phyloP scores from a whole-genome alignment of 2,113 vertebrate species.

The Melanocharis versteri region DNA sequence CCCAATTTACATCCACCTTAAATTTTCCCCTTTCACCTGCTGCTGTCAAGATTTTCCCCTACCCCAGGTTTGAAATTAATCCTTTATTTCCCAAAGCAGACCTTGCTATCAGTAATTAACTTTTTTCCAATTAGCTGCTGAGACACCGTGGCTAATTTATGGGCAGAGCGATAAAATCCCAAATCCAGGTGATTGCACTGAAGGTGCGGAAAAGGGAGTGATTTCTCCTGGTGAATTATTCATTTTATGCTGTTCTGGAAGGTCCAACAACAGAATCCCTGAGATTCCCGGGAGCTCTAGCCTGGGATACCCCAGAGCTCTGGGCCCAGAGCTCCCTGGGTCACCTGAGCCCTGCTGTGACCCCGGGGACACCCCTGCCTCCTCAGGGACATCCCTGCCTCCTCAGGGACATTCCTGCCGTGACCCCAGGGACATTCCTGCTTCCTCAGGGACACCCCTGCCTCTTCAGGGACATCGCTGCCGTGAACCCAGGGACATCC shows the following conservation, averaged over 20 bases:
- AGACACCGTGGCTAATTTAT: neutral
- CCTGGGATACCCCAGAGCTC: neutral
- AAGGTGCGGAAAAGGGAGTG: neutral
- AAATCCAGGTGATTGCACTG: neutral
- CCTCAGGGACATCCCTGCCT: neutral
- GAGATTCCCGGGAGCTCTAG: neutral
- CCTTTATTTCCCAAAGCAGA: slow-evolving; percentile 34
- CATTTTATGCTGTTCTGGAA: neutral
- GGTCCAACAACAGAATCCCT: neutral
- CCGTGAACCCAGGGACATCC: too few relatives aligned
- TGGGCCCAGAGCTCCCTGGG: neutral
- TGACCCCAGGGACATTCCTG: neutral
- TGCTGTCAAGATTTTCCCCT: neutral
- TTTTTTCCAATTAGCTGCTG: neutral
- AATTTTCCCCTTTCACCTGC: neutral
- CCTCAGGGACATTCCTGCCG: neutral
- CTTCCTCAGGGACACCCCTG: neutral
- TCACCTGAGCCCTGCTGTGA: neutral
- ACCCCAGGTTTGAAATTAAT: neutral
- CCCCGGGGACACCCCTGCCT: neutral
- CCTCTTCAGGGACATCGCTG: neutral
- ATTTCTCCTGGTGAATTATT: neutral
- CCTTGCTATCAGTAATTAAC: slow-evolving; percentile 26
- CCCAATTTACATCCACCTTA: neutral
- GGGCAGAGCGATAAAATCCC: neutral